phyloP scores from a whole-genome alignment of 2,113 vertebrate species.

The Pterocles orientalis region DNA sequence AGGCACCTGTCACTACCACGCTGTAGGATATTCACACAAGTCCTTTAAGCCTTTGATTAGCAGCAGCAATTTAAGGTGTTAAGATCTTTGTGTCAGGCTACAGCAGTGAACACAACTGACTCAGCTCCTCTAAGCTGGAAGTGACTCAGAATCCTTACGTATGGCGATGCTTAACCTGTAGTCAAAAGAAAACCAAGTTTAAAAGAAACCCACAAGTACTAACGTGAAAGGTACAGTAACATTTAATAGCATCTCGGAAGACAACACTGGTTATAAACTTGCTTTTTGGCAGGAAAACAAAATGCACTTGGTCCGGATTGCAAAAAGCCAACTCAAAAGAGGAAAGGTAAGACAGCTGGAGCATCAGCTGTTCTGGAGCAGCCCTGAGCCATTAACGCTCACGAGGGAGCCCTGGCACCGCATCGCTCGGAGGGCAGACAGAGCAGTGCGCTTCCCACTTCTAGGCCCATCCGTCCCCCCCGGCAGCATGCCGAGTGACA shows the following conservation, averaged over 20 bases:
- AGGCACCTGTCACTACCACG: neutral
- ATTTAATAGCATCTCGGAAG: slow-evolving; percentile 73
- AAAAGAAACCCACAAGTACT: neutral
- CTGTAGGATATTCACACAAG: neutral
- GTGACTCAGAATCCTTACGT: neutral
- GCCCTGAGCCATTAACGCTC: neutral
- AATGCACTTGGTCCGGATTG: slow-evolving; percentile 68
- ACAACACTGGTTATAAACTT: slow-evolving; percentile 60
- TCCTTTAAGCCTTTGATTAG: neutral
- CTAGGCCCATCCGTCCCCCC: neutral
- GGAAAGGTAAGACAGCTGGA: neutral
- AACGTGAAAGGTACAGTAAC: slow-evolving; percentile 42
- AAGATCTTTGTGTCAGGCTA: slow-evolving; percentile 21
- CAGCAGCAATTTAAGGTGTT: neutral
- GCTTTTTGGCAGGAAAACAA: slow-evolving; percentile 70
- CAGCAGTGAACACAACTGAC: neutral
- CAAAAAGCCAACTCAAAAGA: slow-evolving; percentile 38
- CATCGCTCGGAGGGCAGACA: fast-evolving
- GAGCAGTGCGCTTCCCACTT: neutral
- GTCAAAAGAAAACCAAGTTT: neutral
- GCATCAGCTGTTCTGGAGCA: slow-evolving; percentile 1
- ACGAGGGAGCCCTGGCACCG: neutral
- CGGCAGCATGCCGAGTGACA: neutral
- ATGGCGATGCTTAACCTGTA: neutral
- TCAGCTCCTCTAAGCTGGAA: slow-evolving; percentile 12